Evolutionary conservation across 1,140 invertebrate genomes (phyloP).

Genomic region (Phthorimaea operculella): DNA sequence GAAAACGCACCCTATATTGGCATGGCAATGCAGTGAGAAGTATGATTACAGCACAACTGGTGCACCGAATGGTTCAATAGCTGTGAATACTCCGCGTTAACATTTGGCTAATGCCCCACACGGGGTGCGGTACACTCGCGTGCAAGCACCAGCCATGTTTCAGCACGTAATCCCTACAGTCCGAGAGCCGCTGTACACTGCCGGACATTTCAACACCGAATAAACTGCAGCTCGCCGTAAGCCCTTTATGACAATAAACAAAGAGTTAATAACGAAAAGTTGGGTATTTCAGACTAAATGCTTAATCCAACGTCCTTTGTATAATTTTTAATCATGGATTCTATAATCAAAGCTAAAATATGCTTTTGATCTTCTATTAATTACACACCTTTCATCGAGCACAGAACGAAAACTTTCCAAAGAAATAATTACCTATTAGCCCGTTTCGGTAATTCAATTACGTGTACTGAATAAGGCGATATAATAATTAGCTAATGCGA

Average conservation of each 20-base stretch:
- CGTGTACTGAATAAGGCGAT: no score
- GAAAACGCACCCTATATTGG: neutral
- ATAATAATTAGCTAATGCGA: no score
- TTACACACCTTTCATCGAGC: no score
- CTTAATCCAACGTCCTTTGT: no score
- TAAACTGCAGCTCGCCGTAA: constrained; percentile 12
- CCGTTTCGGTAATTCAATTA: no score
- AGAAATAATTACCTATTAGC: no score
- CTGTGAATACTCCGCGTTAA: neutral
- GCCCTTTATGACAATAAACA: constrained; percentile 12
- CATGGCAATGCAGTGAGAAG: neutral
- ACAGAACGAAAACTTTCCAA: no score
- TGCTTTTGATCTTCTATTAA: no score
- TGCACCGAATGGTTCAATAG: neutral
- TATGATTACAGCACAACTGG: neutral
- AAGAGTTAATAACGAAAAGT: neutral
- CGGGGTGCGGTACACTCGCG: neutral
- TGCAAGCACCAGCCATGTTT: constrained; percentile 13
- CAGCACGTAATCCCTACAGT: constrained; percentile 18
- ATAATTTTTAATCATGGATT: no score
- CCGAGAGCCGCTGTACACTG: constrained; percentile 4
- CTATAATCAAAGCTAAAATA: no score
- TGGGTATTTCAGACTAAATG: no score
- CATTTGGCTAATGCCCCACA: constrained; percentile 4
- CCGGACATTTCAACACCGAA: constrained; percentile 16